phyloP scores from a whole-genome alignment of 2,888 invertebrate genomes.

The Cryptus armator region DNA sequence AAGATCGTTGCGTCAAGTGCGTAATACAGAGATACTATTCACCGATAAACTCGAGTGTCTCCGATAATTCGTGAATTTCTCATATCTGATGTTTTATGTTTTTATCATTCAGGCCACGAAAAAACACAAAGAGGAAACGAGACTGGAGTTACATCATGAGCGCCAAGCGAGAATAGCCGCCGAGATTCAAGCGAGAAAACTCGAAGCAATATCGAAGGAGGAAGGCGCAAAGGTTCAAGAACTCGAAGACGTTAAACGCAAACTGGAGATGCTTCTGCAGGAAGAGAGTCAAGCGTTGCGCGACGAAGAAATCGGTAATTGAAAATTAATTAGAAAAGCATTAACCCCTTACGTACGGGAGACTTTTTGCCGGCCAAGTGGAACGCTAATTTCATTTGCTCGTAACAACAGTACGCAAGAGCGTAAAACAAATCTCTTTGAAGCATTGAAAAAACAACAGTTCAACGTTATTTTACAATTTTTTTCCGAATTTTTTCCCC shows the following conservation, averaged over 20 bases:
- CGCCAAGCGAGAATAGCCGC: conserved; percentile 86
- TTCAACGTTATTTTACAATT: too few species aligned
- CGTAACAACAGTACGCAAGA: too few species aligned
- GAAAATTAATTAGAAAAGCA: neutral
- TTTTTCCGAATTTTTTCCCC: too few species aligned
- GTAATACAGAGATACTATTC: conserved; percentile 71
- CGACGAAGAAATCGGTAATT: conserved; percentile 91
- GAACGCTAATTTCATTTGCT: too few species aligned
- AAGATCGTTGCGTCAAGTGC: conserved; percentile 85
- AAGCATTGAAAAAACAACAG: too few species aligned
- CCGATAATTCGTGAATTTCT: neutral
- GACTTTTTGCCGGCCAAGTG: too few species aligned
- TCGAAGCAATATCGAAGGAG: conserved; percentile 89
- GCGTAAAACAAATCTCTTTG: too few species aligned
- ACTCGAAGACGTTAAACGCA: conserved; percentile 89
- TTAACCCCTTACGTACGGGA: too few species aligned
- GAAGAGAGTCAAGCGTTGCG: conserved; percentile 94
- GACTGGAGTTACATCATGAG: conserved; percentile 78
- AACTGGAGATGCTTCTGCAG: conserved; percentile 90
- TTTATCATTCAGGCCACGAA: conserved; percentile 73
- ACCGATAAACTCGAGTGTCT: neutral
- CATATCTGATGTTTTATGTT: neutral
- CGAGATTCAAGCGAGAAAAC: conserved; percentile 87
- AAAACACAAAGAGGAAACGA: conserved; percentile 80
- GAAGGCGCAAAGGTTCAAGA: conserved; percentile 91